Evolutionary conservation across 2,888 invertebrate species (phyloP).

Genomic region (Falcaria lacertinaria): DNA sequence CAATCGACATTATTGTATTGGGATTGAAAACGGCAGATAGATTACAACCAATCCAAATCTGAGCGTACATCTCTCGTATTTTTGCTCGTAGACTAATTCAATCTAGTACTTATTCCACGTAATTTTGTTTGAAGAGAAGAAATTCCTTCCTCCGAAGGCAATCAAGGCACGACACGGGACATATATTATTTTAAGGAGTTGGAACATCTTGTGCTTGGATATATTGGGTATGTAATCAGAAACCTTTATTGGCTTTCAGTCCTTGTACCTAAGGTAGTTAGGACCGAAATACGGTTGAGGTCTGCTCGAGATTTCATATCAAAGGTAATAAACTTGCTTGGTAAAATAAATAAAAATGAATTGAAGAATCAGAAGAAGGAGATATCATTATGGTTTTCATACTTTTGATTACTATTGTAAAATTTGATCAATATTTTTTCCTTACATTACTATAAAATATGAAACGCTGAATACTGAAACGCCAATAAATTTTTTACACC

Average conservation of each 20-base stretch:
- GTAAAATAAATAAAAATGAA: too few species aligned
- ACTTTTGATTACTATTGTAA: too few species aligned
- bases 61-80: background rate
- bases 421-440: too few species aligned
- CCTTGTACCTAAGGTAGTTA: background rate
- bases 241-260: background rate
- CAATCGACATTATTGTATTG: background rate
- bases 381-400: too few species aligned
- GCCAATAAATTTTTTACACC: too few species aligned
- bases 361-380: too few species aligned
- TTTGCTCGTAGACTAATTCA: background rate
- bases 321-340: too few species aligned
- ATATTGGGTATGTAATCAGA: background rate
- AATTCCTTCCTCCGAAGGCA: background rate
- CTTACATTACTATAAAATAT: too few species aligned
- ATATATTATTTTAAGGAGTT: background rate
- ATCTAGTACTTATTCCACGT: background rate
- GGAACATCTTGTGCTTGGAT: background rate
- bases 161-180: background rate
- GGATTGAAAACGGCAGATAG: background rate
- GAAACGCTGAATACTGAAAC: too few species aligned
- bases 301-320: too few species aligned
- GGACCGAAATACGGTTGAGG: too few species aligned
- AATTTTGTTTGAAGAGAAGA: background rate
- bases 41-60: background rate